Percentiles rank a stretch among this genome's conserved stretches.
Evolutionary conservation across 2,888 invertebrate genomes (phyloP).

Genomic region (Galerucella nymphaeae): DNA sequence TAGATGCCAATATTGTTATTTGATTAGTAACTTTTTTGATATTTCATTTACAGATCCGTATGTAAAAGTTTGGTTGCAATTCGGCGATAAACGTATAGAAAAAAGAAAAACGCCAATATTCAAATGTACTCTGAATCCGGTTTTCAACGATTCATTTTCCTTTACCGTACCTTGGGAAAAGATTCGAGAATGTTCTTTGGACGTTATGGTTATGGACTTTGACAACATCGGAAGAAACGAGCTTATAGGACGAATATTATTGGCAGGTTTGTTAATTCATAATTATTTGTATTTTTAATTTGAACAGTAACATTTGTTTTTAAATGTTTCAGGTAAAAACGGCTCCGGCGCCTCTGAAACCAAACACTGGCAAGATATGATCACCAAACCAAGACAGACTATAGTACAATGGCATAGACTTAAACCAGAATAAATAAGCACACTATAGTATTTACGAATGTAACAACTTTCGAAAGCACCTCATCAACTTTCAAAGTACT

Average conservation of each 20-base stretch:
- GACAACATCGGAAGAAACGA: constrained; percentile 96
- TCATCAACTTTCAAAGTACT: constrained; percentile 34
- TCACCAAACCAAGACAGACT: constrained; percentile 94
- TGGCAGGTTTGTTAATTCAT: constrained; percentile 77
- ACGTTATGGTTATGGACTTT: constrained; percentile 97
- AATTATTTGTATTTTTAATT: too few species aligned
- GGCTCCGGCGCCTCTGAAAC: constrained; percentile 95
- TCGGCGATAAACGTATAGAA: constrained; percentile 93
- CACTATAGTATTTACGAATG: constrained; percentile 37
- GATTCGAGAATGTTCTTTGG: constrained; percentile 92
- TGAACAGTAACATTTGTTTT: too few species aligned
- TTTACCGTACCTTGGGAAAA: constrained; percentile 98
- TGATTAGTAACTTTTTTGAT: background rate
- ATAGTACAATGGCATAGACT: constrained; percentile 97
- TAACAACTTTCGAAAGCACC: constrained; percentile 44
- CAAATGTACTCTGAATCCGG: constrained; percentile 93
- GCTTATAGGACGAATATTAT: constrained; percentile 89
- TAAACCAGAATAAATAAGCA: constrained; percentile 81
- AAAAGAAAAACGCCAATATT: constrained; percentile 96
- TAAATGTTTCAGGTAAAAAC: constrained; percentile 77
- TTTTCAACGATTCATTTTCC: constrained; percentile 95
- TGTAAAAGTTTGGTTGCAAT: constrained; percentile 97
- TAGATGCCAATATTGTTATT: too few species aligned
- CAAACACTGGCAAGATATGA: constrained; percentile 99
- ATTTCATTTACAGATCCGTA: constrained; percentile 86